These are phyloP conservation scores for Phrixothrix hirtus DNA, from an alignment of 2,888 invertebrate species.

Conservation along the genomic window DNA sequence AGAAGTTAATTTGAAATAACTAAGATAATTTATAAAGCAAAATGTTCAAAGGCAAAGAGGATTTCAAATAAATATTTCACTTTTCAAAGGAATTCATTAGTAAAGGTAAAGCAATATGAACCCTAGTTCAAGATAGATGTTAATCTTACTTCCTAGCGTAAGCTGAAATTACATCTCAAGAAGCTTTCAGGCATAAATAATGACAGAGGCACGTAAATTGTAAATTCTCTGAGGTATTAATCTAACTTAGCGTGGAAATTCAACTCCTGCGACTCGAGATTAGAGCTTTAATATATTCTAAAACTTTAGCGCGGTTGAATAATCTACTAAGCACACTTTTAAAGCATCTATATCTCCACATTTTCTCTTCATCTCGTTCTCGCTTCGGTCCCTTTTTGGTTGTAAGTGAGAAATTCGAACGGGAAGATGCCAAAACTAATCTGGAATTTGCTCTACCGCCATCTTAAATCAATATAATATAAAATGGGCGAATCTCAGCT, in stretches of 20 bases:
- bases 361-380: slow-evolving; percentile 24
- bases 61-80: slow-evolving; percentile 29
- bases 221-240: slow-evolving; percentile 58
- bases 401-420: slow-evolving; percentile 11
- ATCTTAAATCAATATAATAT: slow-evolving; percentile 58
- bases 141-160: slow-evolving; percentile 50
- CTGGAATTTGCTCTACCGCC: slow-evolving; percentile 43
- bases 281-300: slow-evolving; percentile 59
- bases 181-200: slow-evolving; percentile 58
- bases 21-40: slow-evolving; percentile 18
- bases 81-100: slow-evolving; percentile 32
- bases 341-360: slow-evolving; percentile 11
- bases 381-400: slow-evolving; percentile 4
- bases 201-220: slow-evolving; percentile 56
- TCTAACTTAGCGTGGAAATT: slow-evolving; percentile 59
- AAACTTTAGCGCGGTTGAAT: slow-evolving; percentile 55
- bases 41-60: slow-evolving; percentile 19
- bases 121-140: slow-evolving; percentile 37
- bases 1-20: no score
- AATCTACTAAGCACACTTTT: slow-evolving; percentile 43
- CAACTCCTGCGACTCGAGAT: slow-evolving; percentile 57
- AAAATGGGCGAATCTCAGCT: slow-evolving; percentile 56
- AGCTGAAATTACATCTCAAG: slow-evolving; percentile 56
- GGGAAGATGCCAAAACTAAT: slow-evolving; percentile 22
- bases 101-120: slow-evolving; percentile 28